phyloP scores from a whole-genome alignment of 2,797 vertebrate species.

The Jordanella pulchra region DNA sequence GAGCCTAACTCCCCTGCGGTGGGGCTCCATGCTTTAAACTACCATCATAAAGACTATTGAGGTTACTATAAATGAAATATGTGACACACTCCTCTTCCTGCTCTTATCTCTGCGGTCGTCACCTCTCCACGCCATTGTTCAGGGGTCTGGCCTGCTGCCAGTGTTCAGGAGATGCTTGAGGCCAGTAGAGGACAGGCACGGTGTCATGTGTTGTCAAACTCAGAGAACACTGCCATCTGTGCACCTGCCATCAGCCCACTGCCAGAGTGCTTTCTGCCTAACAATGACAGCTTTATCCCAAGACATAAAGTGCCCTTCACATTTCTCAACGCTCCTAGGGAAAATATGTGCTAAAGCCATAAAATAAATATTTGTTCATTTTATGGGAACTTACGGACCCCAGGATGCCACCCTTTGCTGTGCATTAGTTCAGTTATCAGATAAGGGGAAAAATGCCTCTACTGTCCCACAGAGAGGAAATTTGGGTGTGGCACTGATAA shows the following conservation, averaged over 20 bases:
- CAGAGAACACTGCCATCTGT: constrained; percentile 21
- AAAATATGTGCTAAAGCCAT: background rate
- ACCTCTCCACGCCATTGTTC: constrained; percentile 56
- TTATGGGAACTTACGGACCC: background rate
- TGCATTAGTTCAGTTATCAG: too few relatives aligned
- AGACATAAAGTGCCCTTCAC: too few relatives aligned
- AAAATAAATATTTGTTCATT: background rate
- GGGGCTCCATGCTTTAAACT: background rate
- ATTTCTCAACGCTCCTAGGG: background rate
- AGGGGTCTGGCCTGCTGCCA: constrained; percentile 47
- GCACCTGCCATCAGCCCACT: constrained; percentile 25
- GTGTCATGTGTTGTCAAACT: constrained; percentile 59
- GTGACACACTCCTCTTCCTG: constrained; percentile 59
- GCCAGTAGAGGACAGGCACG: constrained; percentile 40
- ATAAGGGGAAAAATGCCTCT: too few relatives aligned
- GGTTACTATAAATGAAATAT: constrained; percentile 22
- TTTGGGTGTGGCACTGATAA: too few relatives aligned
- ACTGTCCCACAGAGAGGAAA: too few relatives aligned
- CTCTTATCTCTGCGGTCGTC: constrained; percentile 59
- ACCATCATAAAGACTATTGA: constrained; percentile 23
- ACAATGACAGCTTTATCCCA: constrained; percentile 11
- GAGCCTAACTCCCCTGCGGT: background rate
- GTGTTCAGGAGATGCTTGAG: constrained; percentile 57
- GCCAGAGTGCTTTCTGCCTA: constrained; percentile 24
- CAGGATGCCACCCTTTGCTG: background rate